Percentiles rank a stretch among this genome's conserved stretches.
Evolutionary conservation across 2,888 invertebrate species (phyloP).

Genomic region (Caradrina kadenii): DNA sequence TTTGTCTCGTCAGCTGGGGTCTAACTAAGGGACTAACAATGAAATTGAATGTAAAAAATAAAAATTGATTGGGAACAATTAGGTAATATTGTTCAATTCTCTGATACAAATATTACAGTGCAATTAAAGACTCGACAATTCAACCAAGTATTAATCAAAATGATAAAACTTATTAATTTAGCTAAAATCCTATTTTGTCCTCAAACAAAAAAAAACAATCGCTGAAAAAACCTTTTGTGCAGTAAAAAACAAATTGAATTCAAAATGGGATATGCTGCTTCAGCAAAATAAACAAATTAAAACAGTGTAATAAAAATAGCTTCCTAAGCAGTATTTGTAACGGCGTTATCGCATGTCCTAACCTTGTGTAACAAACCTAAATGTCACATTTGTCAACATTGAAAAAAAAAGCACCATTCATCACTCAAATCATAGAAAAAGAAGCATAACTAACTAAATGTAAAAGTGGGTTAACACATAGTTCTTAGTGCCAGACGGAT

Average conservation of each 20-base stretch:
- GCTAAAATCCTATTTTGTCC: slow-evolving; percentile 43
- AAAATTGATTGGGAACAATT: slow-evolving; percentile 64
- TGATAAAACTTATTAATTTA: slow-evolving; percentile 40
- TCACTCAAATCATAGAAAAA: slow-evolving; percentile 27
- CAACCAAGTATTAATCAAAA: slow-evolving; percentile 46
- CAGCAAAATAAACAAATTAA: slow-evolving; percentile 56
- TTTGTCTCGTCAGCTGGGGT: slow-evolving; percentile 62
- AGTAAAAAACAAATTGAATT: slow-evolving; percentile 27
- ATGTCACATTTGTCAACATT: slow-evolving; percentile 38
- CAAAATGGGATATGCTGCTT: slow-evolving; percentile 49
- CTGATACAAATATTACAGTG: slow-evolving; percentile 33
- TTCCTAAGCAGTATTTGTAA: slow-evolving; percentile 61
- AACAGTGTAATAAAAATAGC: slow-evolving; percentile 47
- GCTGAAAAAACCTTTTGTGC: slow-evolving; percentile 1
- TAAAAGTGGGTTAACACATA: slow-evolving; percentile 61
- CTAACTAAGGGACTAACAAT: slow-evolving; percentile 77
- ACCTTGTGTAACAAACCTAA: slow-evolving; percentile 50
- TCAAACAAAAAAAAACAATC: slow-evolving; percentile 8
- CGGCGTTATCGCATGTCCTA: slow-evolving; percentile 74
- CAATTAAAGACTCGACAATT: slow-evolving; percentile 48
- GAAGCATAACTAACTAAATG: slow-evolving; percentile 55
- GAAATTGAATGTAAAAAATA: slow-evolving; percentile 66
- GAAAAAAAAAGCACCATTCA: slow-evolving; percentile 30
- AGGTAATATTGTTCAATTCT: slow-evolving; percentile 67
- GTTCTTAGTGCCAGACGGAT: slow-evolving; percentile 54